Percentiles rank a stretch among this genome's conserved stretches.
Conservation (phyloP, 30 jellyfish, hydroid and myxozoan genomes). For the Turritopsis rubra region DNA sequence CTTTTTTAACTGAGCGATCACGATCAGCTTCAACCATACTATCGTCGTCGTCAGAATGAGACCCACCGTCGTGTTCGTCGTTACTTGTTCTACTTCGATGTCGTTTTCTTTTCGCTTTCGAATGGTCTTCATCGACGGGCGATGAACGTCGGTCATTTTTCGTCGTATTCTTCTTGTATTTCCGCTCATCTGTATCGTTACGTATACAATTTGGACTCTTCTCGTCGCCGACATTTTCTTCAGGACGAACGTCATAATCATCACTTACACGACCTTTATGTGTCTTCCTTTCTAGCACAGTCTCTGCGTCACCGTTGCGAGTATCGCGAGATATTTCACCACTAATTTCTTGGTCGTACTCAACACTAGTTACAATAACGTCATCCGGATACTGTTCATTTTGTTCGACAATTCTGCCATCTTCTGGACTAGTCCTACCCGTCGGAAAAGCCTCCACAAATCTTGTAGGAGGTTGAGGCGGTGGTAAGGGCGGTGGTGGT, state of each 20-base stretch:
- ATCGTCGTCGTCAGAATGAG: not conserved
- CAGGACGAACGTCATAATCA: not conserved
- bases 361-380: not conserved
- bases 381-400: not conserved
- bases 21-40: constrained; percentile 19
- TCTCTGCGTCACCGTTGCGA: not conserved
- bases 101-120: not conserved
- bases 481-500: constrained; percentile 7
- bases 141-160: no score
- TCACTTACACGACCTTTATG: no score
- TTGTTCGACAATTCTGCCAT: not conserved
- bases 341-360: not conserved
- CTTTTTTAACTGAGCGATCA: not conserved
- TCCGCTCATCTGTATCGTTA: not conserved
- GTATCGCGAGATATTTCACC: not conserved
- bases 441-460: not conserved
- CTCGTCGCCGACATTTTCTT: not conserved
- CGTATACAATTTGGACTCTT: not conserved
- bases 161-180: not conserved
- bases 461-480: not conserved
- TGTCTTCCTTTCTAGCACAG: no score
- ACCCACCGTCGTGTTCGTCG: not conserved
- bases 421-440: not conserved
- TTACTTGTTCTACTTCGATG: no score
- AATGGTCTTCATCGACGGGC: not conserved